Percentiles rank a stretch among this genome's conserved stretches.
phyloP scores from a whole-genome alignment of 2,113 vertebrate species.

The Climacteris rufus region DNA sequence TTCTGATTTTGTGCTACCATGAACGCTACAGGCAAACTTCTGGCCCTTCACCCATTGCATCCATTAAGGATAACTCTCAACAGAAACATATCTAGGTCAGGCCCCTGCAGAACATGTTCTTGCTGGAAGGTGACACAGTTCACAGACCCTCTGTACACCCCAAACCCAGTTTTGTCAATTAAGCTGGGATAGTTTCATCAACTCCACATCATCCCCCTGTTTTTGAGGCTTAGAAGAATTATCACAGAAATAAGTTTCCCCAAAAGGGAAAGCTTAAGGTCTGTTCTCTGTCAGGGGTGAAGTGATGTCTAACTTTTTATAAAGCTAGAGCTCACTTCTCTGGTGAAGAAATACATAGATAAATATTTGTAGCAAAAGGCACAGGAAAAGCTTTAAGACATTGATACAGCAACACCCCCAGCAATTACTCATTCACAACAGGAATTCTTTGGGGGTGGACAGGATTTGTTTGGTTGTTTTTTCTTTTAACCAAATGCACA shows the following conservation, averaged over 20 bases:
- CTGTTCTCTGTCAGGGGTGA: neutral
- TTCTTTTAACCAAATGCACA: neutral
- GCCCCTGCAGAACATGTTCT: neutral
- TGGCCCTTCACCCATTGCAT: no score
- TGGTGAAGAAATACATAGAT: neutral
- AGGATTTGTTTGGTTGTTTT: no score
- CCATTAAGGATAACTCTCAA: fast-evolving
- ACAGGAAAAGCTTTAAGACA: neutral
- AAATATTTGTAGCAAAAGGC: neutral
- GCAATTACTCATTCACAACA: neutral
- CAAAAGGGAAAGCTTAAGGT: neutral
- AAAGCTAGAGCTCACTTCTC: neutral
- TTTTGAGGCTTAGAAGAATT: neutral
- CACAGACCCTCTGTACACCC: neutral
- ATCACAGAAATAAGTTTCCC: neutral
- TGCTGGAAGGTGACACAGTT: neutral
- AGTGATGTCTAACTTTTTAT: neutral
- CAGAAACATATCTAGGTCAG: neutral
- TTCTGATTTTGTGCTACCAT: neutral
- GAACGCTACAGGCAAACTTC: no score
- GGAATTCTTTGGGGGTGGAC: neutral
- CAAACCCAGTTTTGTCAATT: neutral
- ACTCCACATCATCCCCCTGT: fast-evolving
- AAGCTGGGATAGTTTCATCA: neutral
- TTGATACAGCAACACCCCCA: no score